phyloP scores from a whole-genome alignment of 1,140 invertebrate genomes.

The Megalonaias nervosa region DNA sequence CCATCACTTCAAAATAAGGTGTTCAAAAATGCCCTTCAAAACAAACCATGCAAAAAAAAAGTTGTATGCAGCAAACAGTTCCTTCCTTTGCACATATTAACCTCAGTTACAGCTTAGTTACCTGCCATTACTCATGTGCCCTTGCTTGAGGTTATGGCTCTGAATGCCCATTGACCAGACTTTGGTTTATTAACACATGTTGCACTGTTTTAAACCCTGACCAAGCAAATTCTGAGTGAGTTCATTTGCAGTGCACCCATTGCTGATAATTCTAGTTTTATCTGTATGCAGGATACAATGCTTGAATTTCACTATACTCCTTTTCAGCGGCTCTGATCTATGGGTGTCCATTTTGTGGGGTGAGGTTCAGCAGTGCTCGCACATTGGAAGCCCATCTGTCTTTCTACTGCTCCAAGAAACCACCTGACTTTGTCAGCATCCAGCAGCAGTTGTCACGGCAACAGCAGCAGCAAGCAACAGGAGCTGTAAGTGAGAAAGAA shows the following conservation, averaged over 20 bases:
- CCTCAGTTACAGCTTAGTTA: too few relatives aligned
- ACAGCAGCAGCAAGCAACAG: conserved; percentile 15
- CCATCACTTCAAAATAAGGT: too few relatives aligned
- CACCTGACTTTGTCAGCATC: conserved; percentile 36
- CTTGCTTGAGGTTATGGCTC: background rate
- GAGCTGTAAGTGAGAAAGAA: conserved; percentile 9
- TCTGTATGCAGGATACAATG: background rate
- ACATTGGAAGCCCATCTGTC: conserved; percentile 94
- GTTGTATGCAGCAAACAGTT: too few relatives aligned
- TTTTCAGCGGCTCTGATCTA: conserved; percentile 64
- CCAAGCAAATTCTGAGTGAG: background rate
- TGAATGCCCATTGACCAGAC: background rate
- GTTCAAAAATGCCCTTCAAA: too few relatives aligned
- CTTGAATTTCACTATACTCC: conserved; percentile 9
- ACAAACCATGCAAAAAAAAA: too few relatives aligned
- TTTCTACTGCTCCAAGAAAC: conserved; percentile 86
- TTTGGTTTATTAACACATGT: too few relatives aligned
- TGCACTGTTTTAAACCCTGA: background rate
- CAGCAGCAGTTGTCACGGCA: conserved; percentile 20
- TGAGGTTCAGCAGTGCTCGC: conserved; percentile 94
- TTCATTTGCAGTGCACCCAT: background rate
- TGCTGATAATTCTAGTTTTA: background rate
- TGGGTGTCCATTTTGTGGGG: conserved; percentile 91
- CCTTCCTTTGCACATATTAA: too few relatives aligned
- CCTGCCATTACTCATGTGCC: too few relatives aligned